These are phyloP conservation scores for Agriopis marginaria DNA, from an alignment of 2,888 invertebrate genomes.

Conservation along the genomic window DNA sequence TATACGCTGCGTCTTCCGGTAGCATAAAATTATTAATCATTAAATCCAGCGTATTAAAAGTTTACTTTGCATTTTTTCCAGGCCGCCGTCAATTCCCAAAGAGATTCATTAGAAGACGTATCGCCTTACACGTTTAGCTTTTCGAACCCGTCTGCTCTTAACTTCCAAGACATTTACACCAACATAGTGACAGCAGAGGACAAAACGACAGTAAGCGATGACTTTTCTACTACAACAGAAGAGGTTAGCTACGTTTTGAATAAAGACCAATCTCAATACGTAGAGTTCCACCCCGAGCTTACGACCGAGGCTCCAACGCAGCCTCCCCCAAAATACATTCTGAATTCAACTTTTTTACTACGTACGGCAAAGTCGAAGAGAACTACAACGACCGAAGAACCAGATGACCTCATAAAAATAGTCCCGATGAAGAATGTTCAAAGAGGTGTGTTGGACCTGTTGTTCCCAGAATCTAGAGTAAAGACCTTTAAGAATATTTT, in stretches of 20 bases:
- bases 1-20: too few relatives aligned
- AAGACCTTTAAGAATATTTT: conserved; percentile 67
- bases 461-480: conserved; percentile 69
- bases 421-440: conserved; percentile 55
- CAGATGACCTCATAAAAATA: conserved; percentile 47
- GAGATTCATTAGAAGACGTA: conserved; percentile 57
- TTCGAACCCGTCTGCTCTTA: conserved; percentile 55
- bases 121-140: conserved; percentile 46
- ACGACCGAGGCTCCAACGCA: conserved; percentile 30
- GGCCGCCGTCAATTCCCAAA: conserved; percentile 51
- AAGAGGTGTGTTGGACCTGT: conserved; percentile 68
- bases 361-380: background rate
- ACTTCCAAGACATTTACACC: conserved; percentile 66
- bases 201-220: conserved; percentile 44
- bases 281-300: conserved; percentile 54
- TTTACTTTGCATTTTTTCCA: conserved; percentile 45
- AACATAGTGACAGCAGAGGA: conserved; percentile 45
- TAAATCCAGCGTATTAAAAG: background rate
- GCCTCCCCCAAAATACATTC: conserved; percentile 47
- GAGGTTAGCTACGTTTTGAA: conserved; percentile 51
- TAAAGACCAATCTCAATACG: conserved; percentile 49
- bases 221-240: conserved; percentile 39
- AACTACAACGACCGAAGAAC: conserved; percentile 43
- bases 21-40: too few relatives aligned
- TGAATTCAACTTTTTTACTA: conserved; percentile 35